phyloP scores from a whole-genome alignment of 2,797 vertebrate species.

The Halcyon badia region DNA sequence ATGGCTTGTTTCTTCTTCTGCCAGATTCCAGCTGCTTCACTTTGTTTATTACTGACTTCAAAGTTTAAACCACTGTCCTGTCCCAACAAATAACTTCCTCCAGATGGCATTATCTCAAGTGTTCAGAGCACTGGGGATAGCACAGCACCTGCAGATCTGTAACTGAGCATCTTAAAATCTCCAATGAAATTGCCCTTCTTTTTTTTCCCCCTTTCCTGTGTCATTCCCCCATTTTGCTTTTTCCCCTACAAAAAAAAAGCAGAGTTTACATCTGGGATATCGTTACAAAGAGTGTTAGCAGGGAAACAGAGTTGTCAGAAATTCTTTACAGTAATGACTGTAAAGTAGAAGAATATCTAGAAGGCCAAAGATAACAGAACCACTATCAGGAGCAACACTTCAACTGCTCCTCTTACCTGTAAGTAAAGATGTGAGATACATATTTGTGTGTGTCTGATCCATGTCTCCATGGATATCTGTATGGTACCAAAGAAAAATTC shows the following conservation, averaged over 20 bases:
- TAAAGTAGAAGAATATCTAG: neutral
- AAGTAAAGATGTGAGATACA: neutral
- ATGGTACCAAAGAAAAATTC: neutral
- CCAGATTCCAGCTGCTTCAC: conserved; percentile 81
- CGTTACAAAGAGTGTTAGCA: neutral
- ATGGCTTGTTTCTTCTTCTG: conserved; percentile 78
- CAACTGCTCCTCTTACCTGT: conserved; percentile 13
- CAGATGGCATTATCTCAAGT: conserved; percentile 74
- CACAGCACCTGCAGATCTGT: conserved; percentile 76
- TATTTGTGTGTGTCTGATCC: neutral
- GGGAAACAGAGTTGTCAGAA: neutral
- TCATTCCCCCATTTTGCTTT: neutral
- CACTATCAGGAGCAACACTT: neutral
- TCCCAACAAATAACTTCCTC: conserved; percentile 79
- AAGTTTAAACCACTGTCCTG: conserved; percentile 77
- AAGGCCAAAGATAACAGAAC: neutral
- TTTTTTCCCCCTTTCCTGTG: neutral
- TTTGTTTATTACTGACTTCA: conserved; percentile 82
- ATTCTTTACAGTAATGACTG: neutral
- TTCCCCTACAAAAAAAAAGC: neutral
- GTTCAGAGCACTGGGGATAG: conserved; percentile 40
- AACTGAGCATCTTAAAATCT: conserved; percentile 66
- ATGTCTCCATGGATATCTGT: neutral
- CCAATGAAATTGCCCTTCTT: conserved; percentile 3
- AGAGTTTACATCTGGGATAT: neutral